Conservation (phyloP, 2,113 vertebrate genomes). For the Mohoua ochrocephala region DNA sequence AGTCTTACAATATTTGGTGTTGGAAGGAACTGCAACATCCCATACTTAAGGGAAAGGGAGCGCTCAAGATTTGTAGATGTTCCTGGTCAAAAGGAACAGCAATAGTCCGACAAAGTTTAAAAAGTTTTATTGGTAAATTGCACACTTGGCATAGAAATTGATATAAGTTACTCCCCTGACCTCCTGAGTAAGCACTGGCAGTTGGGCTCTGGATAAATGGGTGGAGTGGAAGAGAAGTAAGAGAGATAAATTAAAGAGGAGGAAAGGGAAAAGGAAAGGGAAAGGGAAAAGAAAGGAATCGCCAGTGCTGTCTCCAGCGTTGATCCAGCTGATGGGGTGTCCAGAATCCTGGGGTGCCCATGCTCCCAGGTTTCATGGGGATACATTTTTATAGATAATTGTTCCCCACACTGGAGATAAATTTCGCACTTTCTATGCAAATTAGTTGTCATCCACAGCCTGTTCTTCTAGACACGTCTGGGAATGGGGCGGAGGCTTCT, state of each 20-base stretch:
- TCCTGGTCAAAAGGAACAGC: background rate
- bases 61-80: background rate
- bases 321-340: background rate
- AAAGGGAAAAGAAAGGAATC: background rate
- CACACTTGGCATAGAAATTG: background rate
- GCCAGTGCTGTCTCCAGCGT: accelerated
- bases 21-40: background rate
- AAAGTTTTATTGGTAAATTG: background rate
- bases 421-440: background rate
- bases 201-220: background rate
- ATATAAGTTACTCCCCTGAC: background rate
- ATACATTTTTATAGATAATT: background rate
- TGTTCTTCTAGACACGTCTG: background rate
- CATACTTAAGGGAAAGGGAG: background rate
- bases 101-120: background rate
- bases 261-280: background rate
- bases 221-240: background rate
- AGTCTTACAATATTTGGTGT: background rate
- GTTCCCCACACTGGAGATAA: background rate
- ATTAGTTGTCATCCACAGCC: background rate
- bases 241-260: background rate
- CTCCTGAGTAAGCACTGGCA: background rate
- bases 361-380: accelerated
- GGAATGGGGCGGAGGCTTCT: background rate
- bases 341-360: background rate